phyloP scores from a whole-genome alignment of 2,888 invertebrate genomes.

The Crocallis elinguaria region DNA sequence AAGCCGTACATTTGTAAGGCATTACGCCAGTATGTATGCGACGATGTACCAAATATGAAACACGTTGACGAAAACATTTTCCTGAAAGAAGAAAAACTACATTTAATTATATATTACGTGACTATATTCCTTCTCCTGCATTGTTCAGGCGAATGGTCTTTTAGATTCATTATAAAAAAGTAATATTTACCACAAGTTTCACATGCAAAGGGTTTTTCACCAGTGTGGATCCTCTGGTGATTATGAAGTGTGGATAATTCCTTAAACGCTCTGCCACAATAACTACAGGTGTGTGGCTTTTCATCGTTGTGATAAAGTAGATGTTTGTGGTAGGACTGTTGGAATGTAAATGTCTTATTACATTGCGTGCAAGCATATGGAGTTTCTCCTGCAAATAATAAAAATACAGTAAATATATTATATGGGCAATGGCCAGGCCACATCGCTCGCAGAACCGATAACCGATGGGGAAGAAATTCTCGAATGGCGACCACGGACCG shows the following conservation, averaged over 20 bases:
- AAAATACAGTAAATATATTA: constrained; percentile 24
- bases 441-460: too few species aligned
- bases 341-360: constrained; percentile 94
- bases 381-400: constrained; percentile 89
- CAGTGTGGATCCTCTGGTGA: constrained; percentile 93
- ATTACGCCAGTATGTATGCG: constrained; percentile 94
- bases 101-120: background rate
- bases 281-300: constrained; percentile 90
- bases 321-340: constrained; percentile 95
- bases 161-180: too few species aligned
- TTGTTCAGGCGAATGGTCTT: too few species aligned
- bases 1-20: constrained; percentile 93
- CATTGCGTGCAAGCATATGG: constrained; percentile 93
- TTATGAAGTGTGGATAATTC: constrained; percentile 94
- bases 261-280: constrained; percentile 93
- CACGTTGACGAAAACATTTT: constrained; percentile 93
- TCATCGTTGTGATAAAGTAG: constrained; percentile 94
- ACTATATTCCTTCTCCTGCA: background rate
- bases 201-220: constrained; percentile 94
- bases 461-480: too few species aligned
- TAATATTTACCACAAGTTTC: constrained; percentile 91
- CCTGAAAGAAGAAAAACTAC: constrained; percentile 78
- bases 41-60: constrained; percentile 93
- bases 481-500: too few species aligned
- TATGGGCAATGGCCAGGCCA: too few species aligned